Evolutionary conservation across 2,888 invertebrate genomes (phyloP), one percentile per base, ranked within the genome.

Genomic region (Watsonalla binaria): DNA sequence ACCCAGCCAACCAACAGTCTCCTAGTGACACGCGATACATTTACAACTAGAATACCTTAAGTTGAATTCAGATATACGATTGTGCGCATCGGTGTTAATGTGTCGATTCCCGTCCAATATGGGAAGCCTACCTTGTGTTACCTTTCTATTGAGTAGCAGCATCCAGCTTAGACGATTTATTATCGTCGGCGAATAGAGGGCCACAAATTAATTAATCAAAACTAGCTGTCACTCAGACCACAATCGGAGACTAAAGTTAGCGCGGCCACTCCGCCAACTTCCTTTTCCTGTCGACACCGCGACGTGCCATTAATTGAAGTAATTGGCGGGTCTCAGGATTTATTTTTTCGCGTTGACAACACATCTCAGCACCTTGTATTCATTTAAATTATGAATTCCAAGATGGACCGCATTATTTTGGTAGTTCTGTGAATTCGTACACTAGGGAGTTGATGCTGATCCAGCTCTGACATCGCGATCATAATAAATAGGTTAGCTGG

Each of bases 171-270:
- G 80, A 85, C 86, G 85, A 90, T 90, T 90, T 86, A 90, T 90
- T 85, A 86, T 87, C 76, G 74, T 77, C 74, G 66, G 77, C 75
- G 79, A 76, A 82, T 80, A 83, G 81, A 80, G 78, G 66, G 76
- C 78, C 72, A 75, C 78, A 72, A 82, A 89, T 89, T 89, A 90
- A 90, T 90, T 90, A 90, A 90, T 90, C 89, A 89, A 88, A 84
- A 70, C 82, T 80, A 76, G 79, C 88, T 84, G 89, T 87, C 89
- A 84, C 69, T 88, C 86, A 86, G 78, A 73, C 76, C 77, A 87
- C 84, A 85, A 88, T 88, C 86, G 66, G 63, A 61, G 68, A 66
- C 79, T 84, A 83, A 82, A 86, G 68, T 80, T 85, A 83, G 84
- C 78, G 66, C 62, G 61, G 63, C 72, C 67, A 66, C 65, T 68